Conservation (phyloP, 2,888 invertebrate genomes). For the Liodrosophila aerea region DNA sequence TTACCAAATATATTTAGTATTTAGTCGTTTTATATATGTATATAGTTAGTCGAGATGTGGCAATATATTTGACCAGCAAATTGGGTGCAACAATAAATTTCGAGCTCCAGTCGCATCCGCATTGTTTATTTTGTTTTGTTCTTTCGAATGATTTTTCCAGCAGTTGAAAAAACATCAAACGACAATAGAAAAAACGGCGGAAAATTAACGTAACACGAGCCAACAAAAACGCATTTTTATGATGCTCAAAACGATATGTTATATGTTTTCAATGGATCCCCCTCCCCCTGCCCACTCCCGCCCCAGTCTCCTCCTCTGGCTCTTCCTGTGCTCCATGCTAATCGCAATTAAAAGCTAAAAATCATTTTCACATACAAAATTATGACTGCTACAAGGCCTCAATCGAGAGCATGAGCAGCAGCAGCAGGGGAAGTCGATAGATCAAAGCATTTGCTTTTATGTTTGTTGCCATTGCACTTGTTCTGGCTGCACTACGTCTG, state of each 20-base stretch:
- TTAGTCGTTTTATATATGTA: conserved; percentile 24
- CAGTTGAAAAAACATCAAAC: conserved; percentile 73
- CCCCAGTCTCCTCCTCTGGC: conserved; percentile 31
- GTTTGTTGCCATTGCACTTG: conserved; percentile 78
- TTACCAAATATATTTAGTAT: conserved; percentile 28
- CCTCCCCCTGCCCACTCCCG: not conserved
- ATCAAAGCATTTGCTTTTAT: conserved; percentile 70
- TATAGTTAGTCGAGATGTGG: conserved; percentile 38
- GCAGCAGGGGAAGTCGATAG: conserved; percentile 46
- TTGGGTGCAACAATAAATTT: conserved; percentile 56
- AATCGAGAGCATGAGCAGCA: not conserved
- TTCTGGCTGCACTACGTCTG: conserved; percentile 53
- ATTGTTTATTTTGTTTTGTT: conserved; percentile 67
- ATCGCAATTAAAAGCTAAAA: conserved; percentile 61
- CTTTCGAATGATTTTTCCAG: conserved; percentile 38
- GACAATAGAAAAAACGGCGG: conserved; percentile 46
- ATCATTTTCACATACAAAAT: conserved; percentile 56
- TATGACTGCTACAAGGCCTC: conserved; percentile 52
- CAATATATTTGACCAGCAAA: conserved; percentile 54
- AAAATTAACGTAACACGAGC: conserved; percentile 22
- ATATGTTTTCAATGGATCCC: conserved; percentile 28
- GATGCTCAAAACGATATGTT: conserved; percentile 54
- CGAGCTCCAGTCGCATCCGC: conserved; percentile 47
- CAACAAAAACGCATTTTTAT: conserved; percentile 55
- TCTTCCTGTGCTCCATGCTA: conserved; percentile 11